A percentile compares a stretch with the other conserved stretches of the same genome.
These are phyloP conservation scores for Philereme vetulata DNA, from an alignment of 2,888 invertebrate species.

Conservation along the genomic window DNA sequence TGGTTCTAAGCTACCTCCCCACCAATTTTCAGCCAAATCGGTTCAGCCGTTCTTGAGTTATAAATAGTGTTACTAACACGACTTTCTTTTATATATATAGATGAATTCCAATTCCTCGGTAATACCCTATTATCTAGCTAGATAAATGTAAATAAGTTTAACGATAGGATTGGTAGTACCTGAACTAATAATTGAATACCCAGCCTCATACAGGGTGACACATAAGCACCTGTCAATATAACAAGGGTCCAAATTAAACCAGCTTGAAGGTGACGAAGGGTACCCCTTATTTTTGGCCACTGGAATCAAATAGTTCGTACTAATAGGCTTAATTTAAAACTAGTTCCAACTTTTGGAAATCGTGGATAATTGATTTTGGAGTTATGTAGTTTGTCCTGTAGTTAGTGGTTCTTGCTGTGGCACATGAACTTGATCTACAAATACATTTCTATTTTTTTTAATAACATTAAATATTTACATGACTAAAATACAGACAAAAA, in stretches of 20 bases:
- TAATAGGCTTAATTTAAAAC: constrained; percentile 30
- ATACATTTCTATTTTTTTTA: too few relatives aligned
- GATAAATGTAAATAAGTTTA: too few relatives aligned
- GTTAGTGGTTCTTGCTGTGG: not conserved
- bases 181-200: not conserved
- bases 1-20: too few relatives aligned
- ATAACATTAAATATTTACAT: too few relatives aligned
- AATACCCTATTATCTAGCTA: too few relatives aligned
- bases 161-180: not conserved
- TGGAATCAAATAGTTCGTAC: constrained; percentile 32
- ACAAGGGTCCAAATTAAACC: constrained; percentile 10
- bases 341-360: constrained; percentile 1
- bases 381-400: constrained; percentile 6
- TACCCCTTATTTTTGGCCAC: constrained; percentile 10
- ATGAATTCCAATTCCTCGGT: too few relatives aligned
- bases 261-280: constrained; percentile 28
- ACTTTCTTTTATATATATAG: too few relatives aligned
- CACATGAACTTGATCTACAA: not conserved
- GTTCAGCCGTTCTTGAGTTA: too few relatives aligned
- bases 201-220: not conserved
- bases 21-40: too few relatives aligned
- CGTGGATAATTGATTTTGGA: constrained; percentile 12
- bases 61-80: too few relatives aligned
- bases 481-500: too few relatives aligned
- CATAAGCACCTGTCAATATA: not conserved